Percentiles rank a stretch among this genome's conserved stretches.
phyloP scores from a whole-genome alignment of 2,888 invertebrate species.

The Caenorhabditis plicata region DNA sequence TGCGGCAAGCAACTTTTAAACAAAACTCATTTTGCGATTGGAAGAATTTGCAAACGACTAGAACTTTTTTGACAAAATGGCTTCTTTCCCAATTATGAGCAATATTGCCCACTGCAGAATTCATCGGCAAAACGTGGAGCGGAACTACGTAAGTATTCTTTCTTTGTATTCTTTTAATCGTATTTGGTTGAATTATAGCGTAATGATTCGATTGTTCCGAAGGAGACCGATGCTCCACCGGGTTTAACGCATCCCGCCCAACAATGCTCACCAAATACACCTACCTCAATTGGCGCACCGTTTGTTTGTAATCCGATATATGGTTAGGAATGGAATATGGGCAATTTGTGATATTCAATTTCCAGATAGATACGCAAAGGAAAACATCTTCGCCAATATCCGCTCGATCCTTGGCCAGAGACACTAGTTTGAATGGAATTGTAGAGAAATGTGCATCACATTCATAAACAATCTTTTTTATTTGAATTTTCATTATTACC shows the following conservation, averaged over 20 bases:
- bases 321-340: neutral
- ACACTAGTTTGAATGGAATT: too few species aligned
- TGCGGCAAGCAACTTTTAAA: slow-evolving; percentile 38
- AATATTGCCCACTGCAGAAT: slow-evolving; percentile 36
- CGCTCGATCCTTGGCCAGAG: too few species aligned
- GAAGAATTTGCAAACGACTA: neutral
- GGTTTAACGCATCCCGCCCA: neutral
- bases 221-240: neutral
- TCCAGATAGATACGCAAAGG: neutral
- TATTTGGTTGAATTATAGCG: neutral
- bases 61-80: slow-evolving; percentile 29
- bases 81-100: slow-evolving; percentile 47
- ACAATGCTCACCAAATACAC: slow-evolving; percentile 1
- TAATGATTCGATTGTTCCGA: neutral
- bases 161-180: neutral
- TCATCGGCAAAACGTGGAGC: slow-evolving; percentile 17
- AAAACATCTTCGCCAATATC: slow-evolving; percentile 5
- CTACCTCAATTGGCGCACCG: slow-evolving; percentile 15
- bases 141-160: slow-evolving; percentile 6
- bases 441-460: too few species aligned
- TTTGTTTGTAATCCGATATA: slow-evolving; percentile 9
- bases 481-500: too few species aligned
- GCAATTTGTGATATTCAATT: neutral
- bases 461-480: too few species aligned
- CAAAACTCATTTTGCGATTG: neutral